Evolutionary conservation across 2,888 invertebrate species (phyloP).

Genomic region (Spisula subtruncata): DNA sequence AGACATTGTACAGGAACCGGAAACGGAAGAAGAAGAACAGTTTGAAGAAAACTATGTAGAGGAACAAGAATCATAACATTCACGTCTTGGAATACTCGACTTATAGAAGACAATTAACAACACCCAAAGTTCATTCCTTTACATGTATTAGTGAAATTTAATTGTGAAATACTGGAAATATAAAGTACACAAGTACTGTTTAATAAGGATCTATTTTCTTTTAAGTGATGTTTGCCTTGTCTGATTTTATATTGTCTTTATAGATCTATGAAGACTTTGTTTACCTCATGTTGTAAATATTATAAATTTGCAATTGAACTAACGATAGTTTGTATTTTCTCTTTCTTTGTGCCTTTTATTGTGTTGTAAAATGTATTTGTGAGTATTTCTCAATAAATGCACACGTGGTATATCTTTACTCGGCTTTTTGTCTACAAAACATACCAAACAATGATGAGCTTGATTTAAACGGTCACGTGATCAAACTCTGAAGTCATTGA

Average conservation of each 20-base stretch:
- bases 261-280: not conserved
- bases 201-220: not conserved
- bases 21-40: not conserved
- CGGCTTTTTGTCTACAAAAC: not conserved
- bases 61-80: not conserved
- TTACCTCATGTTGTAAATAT: not conserved
- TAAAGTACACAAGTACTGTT: too few relatives aligned
- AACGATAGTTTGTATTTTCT: not conserved
- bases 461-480: conserved; percentile 42
- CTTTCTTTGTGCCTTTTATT: too few relatives aligned
- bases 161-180: not conserved
- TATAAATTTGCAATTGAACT: not conserved
- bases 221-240: not conserved
- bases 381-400: not conserved
- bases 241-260: too few relatives aligned
- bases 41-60: not conserved
- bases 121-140: not conserved
- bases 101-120: not conserved
- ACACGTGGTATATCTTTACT: conserved; percentile 9
- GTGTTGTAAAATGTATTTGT: not conserved
- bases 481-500: conserved; percentile 42
- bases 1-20: not conserved
- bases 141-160: not conserved
- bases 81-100: not conserved
- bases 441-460: conserved; percentile 36